Conservation (phyloP, 2,797 vertebrate species). For the Ptychadena robeensis region DNA sequence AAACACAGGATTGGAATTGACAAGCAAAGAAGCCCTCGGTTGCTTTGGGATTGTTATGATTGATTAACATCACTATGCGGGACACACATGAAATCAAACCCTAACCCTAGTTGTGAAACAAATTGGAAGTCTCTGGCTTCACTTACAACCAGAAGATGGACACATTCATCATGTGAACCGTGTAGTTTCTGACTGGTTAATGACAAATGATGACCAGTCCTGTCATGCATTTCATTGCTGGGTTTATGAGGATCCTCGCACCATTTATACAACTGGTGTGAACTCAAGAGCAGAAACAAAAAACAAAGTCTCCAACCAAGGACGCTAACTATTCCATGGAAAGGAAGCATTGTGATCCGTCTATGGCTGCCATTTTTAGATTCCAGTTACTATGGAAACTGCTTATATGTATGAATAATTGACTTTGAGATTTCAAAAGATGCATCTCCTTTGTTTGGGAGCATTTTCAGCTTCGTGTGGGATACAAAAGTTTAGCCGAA, state of each 20-base stretch:
- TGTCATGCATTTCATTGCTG: conserved; percentile 20
- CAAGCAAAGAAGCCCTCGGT: no score
- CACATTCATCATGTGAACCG: not conserved
- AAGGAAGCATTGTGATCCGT: conserved; percentile 20
- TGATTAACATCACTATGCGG: not conserved
- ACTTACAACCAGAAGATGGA: not conserved
- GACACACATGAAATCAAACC: not conserved
- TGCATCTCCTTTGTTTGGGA: conserved; percentile 16
- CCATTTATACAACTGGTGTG: conserved; percentile 23
- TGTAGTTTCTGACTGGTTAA: not conserved
- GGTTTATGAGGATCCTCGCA: conserved; percentile 16
- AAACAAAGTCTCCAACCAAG: conserved; percentile 29
- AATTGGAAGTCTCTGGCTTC: not conserved
- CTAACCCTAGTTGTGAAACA: not conserved
- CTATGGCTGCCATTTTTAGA: conserved; percentile 35
- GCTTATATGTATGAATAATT: conserved; percentile 44
- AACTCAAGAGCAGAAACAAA: conserved; percentile 24
- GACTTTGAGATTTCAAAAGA: conserved; percentile 34
- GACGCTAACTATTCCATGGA: conserved; percentile 38
- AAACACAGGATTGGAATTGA: no score
- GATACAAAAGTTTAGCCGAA: not conserved
- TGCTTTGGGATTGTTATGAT: no score
- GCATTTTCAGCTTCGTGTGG: conserved; percentile 11
- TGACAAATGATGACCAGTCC: conserved; percentile 1
- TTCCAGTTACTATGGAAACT: conserved; percentile 31